These are phyloP conservation scores for Neostethus bicornis DNA, from an alignment of 2,797 vertebrate genomes.

Conservation along the genomic window DNA sequence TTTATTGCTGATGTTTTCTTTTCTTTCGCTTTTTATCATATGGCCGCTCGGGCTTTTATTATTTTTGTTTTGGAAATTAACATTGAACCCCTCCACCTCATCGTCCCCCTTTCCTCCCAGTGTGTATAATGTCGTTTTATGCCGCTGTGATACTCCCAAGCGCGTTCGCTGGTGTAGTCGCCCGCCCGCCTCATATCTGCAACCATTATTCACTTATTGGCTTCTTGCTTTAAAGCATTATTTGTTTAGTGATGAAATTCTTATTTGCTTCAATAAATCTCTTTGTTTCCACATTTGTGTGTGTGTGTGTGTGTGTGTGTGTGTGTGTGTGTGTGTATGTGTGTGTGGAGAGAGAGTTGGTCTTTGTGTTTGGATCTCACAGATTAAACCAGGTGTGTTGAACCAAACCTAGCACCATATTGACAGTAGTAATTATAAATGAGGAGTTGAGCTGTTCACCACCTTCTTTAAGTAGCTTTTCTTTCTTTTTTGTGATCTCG, in stretches of 20 bases:
- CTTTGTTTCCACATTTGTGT: conserved; percentile 12
- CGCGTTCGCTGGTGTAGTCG: conserved; percentile 49
- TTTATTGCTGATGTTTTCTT: conserved; percentile 27
- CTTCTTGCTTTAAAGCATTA: conserved; percentile 52
- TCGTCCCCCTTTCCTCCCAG: conserved; percentile 14
- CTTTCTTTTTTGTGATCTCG: conserved; percentile 1
- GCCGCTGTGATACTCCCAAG: conserved; percentile 59
- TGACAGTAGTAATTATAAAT: conserved; percentile 62
- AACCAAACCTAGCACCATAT: conserved; percentile 43
- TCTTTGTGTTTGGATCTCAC: conserved; percentile 26
- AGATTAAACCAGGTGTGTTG: conserved; percentile 29
- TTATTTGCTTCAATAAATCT: conserved; percentile 46
- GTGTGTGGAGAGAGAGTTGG: no score
- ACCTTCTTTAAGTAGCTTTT: conserved; percentile 14
- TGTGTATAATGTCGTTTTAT: conserved; percentile 62
- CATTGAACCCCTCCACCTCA: conserved; percentile 22
- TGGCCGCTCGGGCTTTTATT: conserved; percentile 50
- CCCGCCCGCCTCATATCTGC: conserved; percentile 48
- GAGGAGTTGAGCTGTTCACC: conserved; percentile 33
- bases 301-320: no score
- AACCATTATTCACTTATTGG: conserved; percentile 58
- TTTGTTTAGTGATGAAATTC: conserved; percentile 51
- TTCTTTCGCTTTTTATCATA: conserved; percentile 38
- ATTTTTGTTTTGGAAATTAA: conserved; percentile 50
- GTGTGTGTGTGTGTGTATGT: no score